Percentiles rank a stretch among this genome's conserved stretches.
Conservation (phyloP, 2,113 vertebrate species). For the Todiramphus chloris region DNA sequence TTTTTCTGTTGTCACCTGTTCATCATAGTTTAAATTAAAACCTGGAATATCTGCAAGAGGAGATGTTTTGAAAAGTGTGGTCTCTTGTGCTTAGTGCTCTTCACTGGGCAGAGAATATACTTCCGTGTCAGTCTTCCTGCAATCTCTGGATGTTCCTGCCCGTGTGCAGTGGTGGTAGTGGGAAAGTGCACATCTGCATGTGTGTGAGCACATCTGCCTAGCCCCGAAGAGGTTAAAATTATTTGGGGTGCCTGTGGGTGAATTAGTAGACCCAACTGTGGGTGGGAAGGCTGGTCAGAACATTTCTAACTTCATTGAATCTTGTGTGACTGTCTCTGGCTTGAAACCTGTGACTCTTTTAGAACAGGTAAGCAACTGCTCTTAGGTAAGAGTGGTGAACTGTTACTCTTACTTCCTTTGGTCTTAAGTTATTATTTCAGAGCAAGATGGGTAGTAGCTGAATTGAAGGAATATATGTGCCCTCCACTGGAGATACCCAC, state of each 20-base stretch:
- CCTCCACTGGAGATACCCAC: background rate
- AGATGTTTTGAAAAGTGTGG: background rate
- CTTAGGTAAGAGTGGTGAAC: background rate
- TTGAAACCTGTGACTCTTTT: background rate
- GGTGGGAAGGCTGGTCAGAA: background rate
- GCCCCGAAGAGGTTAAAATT: background rate
- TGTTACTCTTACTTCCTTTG: background rate
- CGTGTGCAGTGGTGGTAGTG: background rate
- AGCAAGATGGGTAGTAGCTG: background rate
- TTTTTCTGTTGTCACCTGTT: background rate
- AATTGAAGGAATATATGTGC: background rate
- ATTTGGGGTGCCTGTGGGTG: background rate
- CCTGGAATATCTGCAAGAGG: conserved; percentile 4
- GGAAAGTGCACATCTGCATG: background rate
- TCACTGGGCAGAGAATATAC: background rate
- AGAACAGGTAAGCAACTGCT: background rate
- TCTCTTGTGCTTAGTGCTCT: background rate
- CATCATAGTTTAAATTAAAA: background rate
- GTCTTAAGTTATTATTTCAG: background rate
- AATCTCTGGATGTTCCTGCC: background rate
- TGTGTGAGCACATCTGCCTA: background rate
- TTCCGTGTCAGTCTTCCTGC: background rate
- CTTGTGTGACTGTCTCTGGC: background rate
- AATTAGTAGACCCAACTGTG: background rate
- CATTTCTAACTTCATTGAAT: background rate